These are phyloP conservation scores for Chaetodon auriga DNA, from an alignment of 2,113 vertebrate species.

Conservation along the genomic window DNA sequence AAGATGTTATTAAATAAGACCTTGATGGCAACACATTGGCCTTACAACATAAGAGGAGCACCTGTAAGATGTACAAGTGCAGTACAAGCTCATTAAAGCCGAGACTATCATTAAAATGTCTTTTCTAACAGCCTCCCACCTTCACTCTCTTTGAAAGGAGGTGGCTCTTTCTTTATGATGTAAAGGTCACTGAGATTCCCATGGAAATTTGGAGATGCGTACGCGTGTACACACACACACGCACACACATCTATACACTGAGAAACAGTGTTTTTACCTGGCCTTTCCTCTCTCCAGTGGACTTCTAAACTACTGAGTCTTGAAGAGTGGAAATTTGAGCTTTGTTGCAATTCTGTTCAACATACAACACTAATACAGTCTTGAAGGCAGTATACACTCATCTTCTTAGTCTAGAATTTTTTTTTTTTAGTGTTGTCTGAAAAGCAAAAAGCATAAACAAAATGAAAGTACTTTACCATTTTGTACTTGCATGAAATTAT, in stretches of 20 bases:
- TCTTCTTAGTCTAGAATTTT: no score
- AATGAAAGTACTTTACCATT: no score
- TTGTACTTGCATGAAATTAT: no score
- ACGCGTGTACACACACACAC: neutral
- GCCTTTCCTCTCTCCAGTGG: conserved; percentile 32
- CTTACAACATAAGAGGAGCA: neutral
- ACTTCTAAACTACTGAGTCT: conserved; percentile 22
- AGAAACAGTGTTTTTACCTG: conserved; percentile 38
- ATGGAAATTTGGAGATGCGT: conserved; percentile 32
- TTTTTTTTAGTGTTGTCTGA: no score
- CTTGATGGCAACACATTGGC: conserved; percentile 16
- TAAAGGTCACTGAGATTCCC: conserved; percentile 72
- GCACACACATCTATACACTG: neutral
- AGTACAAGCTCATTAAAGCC: conserved; percentile 37
- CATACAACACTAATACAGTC: neutral
- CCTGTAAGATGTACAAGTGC: neutral
- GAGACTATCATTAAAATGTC: conserved; percentile 32
- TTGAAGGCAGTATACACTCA: neutral
- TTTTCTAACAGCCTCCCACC: conserved; percentile 32
- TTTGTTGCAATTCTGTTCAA: neutral
- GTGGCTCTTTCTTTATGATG: conserved; percentile 43
- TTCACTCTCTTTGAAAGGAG: conserved; percentile 32
- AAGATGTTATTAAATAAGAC: conserved; percentile 17
- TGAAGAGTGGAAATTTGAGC: neutral
- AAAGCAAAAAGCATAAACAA: no score